Evolutionary conservation across 2,888 invertebrate genomes (phyloP).

Genomic region (Galeopsomyia nigrocyanea): DNA sequence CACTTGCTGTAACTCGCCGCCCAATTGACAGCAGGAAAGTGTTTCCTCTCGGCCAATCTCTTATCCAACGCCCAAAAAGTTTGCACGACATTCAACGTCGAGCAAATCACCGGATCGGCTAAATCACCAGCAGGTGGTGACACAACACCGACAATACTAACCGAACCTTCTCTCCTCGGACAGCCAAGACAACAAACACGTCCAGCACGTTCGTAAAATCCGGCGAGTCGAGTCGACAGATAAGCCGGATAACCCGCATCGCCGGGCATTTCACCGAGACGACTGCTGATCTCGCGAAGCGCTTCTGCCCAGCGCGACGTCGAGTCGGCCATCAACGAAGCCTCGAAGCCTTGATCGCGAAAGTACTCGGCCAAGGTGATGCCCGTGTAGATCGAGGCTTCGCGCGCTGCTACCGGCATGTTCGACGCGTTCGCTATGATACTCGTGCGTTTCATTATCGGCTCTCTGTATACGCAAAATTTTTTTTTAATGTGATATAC

Average conservation of each 20-base stretch:
- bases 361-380: slow-evolving; percentile 98
- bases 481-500: background rate
- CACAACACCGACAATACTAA: slow-evolving; percentile 98
- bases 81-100: slow-evolving; percentile 96
- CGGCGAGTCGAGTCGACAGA: slow-evolving; percentile 94
- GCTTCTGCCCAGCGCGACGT: slow-evolving; percentile 84
- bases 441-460: slow-evolving; percentile 81
- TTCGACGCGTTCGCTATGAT: slow-evolving; percentile 82
- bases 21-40: slow-evolving; percentile 99
- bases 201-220: slow-evolving; percentile 99
- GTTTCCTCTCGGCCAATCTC: slow-evolving; percentile 97
- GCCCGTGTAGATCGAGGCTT: slow-evolving; percentile 98
- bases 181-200: slow-evolving; percentile 93
- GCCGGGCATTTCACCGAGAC: slow-evolving; percentile 99
- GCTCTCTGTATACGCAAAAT: slow-evolving; percentile 69
- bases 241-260: slow-evolving; percentile 98
- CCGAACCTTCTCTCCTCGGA: slow-evolving; percentile 96
- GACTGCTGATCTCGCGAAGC: slow-evolving; percentile 91
- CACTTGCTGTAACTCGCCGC: slow-evolving; percentile 95
- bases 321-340: slow-evolving; percentile 88
- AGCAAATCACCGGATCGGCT: slow-evolving; percentile 99
- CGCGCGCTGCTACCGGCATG: slow-evolving; percentile 98
- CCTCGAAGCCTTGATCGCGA: slow-evolving; percentile 98
- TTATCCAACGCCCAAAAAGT: slow-evolving; percentile 99
- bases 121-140: slow-evolving; percentile 99